phyloP scores from a whole-genome alignment of 2,113 vertebrate genomes.

The Opisthocomus hoazin region DNA sequence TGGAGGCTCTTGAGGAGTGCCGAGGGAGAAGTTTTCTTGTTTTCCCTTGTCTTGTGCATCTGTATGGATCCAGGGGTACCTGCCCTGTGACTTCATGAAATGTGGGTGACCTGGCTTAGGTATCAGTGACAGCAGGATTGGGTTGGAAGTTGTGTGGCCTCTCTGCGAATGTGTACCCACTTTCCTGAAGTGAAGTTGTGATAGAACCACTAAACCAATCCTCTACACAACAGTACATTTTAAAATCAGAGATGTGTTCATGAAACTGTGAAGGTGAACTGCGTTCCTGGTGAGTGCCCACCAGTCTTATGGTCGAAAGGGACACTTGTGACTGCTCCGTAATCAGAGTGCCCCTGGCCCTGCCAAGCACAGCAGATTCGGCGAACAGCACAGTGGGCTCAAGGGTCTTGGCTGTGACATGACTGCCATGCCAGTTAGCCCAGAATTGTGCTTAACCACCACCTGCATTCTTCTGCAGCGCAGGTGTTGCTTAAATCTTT shows the following conservation, averaged over 20 bases:
- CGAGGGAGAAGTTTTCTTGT: not conserved
- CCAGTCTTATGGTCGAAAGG: rapidly evolving
- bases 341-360: not conserved
- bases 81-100: not conserved
- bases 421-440: not conserved
- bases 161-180: rapidly evolving
- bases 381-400: not conserved
- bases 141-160: not conserved
- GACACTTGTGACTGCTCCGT: not conserved
- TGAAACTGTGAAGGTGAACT: not conserved
- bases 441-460: not conserved
- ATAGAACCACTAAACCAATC: not conserved
- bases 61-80: not conserved
- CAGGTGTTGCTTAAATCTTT: not conserved
- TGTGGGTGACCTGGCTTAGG: not conserved
- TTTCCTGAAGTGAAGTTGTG: not conserved
- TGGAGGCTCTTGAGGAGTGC: not conserved
- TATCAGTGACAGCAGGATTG: not conserved
- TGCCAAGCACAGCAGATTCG: not conserved
- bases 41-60: not conserved
- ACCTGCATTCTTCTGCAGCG: not conserved
- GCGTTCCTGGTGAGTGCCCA: not conserved
- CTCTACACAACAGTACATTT: rapidly evolving
- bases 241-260: not conserved
- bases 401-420: not conserved